Percentiles rank a stretch among this genome's conserved stretches.
Evolutionary conservation across 1,140 invertebrate genomes (phyloP).

Genomic region (Cydia pomonella): DNA sequence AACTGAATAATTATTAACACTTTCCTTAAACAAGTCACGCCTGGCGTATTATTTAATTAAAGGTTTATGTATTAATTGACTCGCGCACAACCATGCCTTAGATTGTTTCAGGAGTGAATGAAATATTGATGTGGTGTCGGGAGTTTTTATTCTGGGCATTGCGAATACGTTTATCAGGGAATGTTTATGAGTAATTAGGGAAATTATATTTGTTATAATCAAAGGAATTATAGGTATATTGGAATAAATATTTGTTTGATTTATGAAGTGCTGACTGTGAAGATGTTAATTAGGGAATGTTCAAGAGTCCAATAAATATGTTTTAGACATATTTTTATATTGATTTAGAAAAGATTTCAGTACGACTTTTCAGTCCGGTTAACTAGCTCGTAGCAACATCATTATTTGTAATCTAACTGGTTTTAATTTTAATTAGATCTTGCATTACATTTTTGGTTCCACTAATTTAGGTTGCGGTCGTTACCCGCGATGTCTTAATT

Average conservation of each 20-base stretch:
- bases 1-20: constrained; percentile 41
- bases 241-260: background rate
- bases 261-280: background rate
- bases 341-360: too few species aligned
- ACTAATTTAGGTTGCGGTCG: too few species aligned
- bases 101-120: constrained; percentile 29
- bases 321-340: too few species aligned
- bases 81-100: constrained; percentile 19
- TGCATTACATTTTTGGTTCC: too few species aligned
- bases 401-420: too few species aligned
- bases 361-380: too few species aligned
- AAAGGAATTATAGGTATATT: too few species aligned
- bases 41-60: background rate
- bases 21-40: background rate
- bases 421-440: too few species aligned
- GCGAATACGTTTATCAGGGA: background rate
- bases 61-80: background rate
- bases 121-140: background rate
- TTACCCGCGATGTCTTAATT: too few species aligned
- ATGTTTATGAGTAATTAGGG: background rate
- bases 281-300: too few species aligned
- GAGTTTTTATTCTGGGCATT: constrained; percentile 7
- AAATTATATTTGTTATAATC: background rate
- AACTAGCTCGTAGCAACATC: too few species aligned
- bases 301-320: too few species aligned